These are phyloP conservation scores for Amphipyra berbera DNA, from an alignment of 2,888 invertebrate genomes.

Conservation along the genomic window DNA sequence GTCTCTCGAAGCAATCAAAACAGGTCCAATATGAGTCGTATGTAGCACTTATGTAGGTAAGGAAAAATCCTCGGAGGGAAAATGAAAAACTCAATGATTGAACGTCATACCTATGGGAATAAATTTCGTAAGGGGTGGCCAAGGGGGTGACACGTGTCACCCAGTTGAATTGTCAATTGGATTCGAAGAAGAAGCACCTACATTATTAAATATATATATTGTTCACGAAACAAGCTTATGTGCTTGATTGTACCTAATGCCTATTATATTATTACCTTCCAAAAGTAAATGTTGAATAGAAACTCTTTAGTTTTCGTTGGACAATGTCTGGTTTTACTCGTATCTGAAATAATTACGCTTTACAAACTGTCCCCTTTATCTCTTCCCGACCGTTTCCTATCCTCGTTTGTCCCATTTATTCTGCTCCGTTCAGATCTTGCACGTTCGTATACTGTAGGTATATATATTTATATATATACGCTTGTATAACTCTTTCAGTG, in stretches of 20 bases:
- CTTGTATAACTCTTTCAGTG: conserved; percentile 19
- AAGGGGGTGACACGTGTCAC: conserved; percentile 76
- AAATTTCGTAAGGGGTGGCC: conserved; percentile 75
- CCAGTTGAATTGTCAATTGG: conserved; percentile 80
- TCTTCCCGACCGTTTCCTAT: conserved; percentile 73
- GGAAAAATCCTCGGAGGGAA: conserved; percentile 59
- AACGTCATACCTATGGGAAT: conserved; percentile 88
- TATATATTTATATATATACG: conserved; percentile 32
- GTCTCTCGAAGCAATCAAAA: conserved; percentile 52
- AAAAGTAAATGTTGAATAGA: conserved; percentile 40
- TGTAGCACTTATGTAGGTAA: conserved; percentile 58
- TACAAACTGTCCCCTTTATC: conserved; percentile 80
- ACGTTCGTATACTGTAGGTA: conserved; percentile 44
- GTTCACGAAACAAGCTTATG: conserved; percentile 44
- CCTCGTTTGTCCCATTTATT: conserved; percentile 76
- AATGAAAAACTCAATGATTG: conserved; percentile 84
- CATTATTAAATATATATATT: conserved; percentile 61
- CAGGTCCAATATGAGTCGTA: conserved; percentile 49
- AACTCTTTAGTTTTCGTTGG: conserved; percentile 48
- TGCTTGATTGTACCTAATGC: not conserved
- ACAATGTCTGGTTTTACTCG: conserved; percentile 53
- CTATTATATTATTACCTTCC: conserved; percentile 33
- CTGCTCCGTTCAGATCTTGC: conserved; percentile 56
- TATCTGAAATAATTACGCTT: conserved; percentile 79
- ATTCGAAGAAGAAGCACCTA: conserved; percentile 66